Conservation (phyloP, 2,797 vertebrate species). For the Sebastes cheni region DNA sequence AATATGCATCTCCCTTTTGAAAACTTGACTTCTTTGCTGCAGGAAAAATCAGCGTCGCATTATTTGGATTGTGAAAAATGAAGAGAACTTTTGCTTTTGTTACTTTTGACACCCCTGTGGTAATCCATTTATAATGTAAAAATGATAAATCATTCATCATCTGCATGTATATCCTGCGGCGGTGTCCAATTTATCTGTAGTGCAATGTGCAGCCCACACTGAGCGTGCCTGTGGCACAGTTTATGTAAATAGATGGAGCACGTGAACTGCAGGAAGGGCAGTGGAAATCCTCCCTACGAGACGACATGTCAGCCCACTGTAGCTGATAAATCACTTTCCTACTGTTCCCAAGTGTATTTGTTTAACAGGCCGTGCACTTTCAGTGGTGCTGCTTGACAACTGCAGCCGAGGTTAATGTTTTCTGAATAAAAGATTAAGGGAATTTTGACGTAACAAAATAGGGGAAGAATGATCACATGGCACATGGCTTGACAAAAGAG, state of each 20-base stretch:
- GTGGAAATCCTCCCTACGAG: conserved; percentile 32
- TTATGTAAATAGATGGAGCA: conserved; percentile 62
- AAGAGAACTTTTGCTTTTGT: conserved; percentile 26
- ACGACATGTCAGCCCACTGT: conserved; percentile 20
- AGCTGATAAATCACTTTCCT: conserved; percentile 44
- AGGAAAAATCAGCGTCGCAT: conserved; percentile 11
- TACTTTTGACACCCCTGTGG: conserved; percentile 36
- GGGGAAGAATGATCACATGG: neutral
- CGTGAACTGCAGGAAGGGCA: conserved; percentile 43
- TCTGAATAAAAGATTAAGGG: conserved; percentile 3
- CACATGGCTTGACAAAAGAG: neutral
- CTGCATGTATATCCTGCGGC: conserved; percentile 16
- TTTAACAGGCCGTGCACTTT: conserved; percentile 31
- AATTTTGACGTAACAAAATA: neutral
- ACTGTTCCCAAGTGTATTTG: conserved; percentile 22
- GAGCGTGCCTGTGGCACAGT: conserved; percentile 36
- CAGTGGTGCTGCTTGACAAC: neutral
- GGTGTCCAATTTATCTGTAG: conserved; percentile 34
- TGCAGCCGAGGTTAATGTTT: neutral
- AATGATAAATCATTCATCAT: conserved; percentile 59
- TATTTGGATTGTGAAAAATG: conserved; percentile 51
- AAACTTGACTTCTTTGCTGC: conserved; percentile 6
- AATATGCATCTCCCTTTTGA: conserved; percentile 8
- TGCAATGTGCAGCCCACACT: conserved; percentile 24
- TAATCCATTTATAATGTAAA: conserved; percentile 51